Evolutionary conservation across 2,797 vertebrate species (phyloP), one percentile per base, ranked within the genome.

Genomic region (Sitta carolinensis): DNA sequence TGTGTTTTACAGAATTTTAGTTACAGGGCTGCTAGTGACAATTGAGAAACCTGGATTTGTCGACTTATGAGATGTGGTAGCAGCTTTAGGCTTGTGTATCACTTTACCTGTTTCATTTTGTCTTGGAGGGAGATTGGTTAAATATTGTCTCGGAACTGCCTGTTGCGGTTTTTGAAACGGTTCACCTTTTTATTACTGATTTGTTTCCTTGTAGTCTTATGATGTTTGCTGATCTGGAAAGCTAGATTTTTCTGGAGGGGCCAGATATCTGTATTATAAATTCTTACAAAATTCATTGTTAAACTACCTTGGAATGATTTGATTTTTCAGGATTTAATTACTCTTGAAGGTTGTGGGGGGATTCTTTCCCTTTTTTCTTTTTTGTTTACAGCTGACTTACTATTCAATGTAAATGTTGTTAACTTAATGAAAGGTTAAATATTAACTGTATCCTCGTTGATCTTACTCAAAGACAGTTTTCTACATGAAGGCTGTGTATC

Each of bases 201-300:
- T 63, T 0, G 1, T 84, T 97, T 94, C 87, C 91, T 82, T 94
- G 54, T 95, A 45, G 54, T 87, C 29, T 75, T 58, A 29, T 0
- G 2, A 5, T 70, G 43, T 87, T 91, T 92, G 76, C 63, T 89
- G 47, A 87, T 88, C 20, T 76, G 69, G 48, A 89, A 77, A 84
- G 50, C 75, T 62, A 48, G 73, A 79, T 91, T 93, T 93, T 95
- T 94, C 80, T 50, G 75, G 83, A 90, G 70, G 57, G 38, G 20
- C 26, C 0, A 1, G 55, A 13, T 54, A 64, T 59, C 29, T 76
- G 29, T 81, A 84, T 17, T 55, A 17, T 48, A 51, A 88, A 34
- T 40, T 51, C 13, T 52, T 59, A 48, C 0, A 2, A 69, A 73
- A 43, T 66, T 72, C 7, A 36, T 36, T 36, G 36, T 36, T 36